Conservation (phyloP, 1,140 invertebrate genomes). For the Samia ricini region DNA sequence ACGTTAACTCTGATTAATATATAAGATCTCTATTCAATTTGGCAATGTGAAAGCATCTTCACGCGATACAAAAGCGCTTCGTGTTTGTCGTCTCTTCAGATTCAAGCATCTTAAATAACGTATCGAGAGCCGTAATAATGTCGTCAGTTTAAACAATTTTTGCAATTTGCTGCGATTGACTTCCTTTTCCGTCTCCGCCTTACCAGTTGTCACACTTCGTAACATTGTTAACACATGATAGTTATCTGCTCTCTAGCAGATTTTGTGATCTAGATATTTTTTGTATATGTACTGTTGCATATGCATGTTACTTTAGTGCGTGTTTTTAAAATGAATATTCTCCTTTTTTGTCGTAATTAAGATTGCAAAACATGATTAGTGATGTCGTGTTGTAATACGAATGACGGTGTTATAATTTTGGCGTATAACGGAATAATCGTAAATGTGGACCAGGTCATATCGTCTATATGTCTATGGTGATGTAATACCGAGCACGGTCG, state of each 20-base stretch:
- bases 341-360: too few species aligned
- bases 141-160: constrained; percentile 40
- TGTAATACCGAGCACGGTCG: constrained; percentile 36
- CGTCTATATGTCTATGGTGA: constrained; percentile 17
- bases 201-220: constrained; percentile 34
- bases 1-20: too few species aligned
- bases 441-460: background rate
- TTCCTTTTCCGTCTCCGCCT: constrained; percentile 13
- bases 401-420: background rate
- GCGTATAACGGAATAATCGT: background rate
- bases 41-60: too few species aligned
- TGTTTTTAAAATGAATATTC: too few species aligned
- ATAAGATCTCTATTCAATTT: background rate
- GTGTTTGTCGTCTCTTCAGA: background rate
- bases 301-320: too few species aligned
- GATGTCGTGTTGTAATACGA: too few species aligned
- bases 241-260: background rate
- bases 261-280: background rate
- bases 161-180: constrained; percentile 34
- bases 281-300: too few species aligned
- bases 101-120: constrained; percentile 9
- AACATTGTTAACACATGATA: constrained; percentile 39
- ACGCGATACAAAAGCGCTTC: background rate
- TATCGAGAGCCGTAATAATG: constrained; percentile 15
- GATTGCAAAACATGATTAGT: too few species aligned